Evolutionary conservation across 2,888 invertebrate species (phyloP), one percentile per base, ranked within the genome.

Genomic region (Eupithecia centaureata): DNA sequence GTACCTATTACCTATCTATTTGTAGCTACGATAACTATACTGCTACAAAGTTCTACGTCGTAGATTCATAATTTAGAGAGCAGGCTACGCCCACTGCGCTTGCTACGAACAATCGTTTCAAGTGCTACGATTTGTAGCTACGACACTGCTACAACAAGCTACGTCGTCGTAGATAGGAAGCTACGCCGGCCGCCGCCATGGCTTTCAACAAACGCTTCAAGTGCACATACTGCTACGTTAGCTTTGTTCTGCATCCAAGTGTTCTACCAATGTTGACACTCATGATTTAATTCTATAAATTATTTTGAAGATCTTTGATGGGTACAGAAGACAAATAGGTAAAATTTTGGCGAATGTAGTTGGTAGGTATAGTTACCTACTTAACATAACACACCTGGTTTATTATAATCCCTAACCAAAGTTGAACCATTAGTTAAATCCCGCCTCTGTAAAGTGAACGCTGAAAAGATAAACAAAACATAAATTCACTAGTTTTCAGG

Each of bases 401-500:
- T n/a, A n/a, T 25, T 25, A 25, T 25, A 63, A 63, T 54, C 54
- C 30, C 54, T 52, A 25, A 25, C 28, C 35, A 54, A 61, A 60
- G 65, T 72, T 69, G 64, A 67, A 27, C 70, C 70, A 74, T 70
- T 72, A 72, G 75, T 77, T 74, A 76, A 79, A 73, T 76, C 73
- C 70, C 70, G 65, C 79, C 75, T 77, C 75, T 78, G 74, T 73
- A 74, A 79, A 75, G 76, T 74, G 75, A 61, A 76, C 70, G 71
- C 73, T 73, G 76, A 77, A 79, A 79, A 82, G 78, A 81, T 82
- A 85, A 87, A 86, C 84, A 86, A 79, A 81, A 82, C 83, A 83
- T 87, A 86, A 87, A 89, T 88, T 88, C 84, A 86, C 87, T 89
- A 88, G 86, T 87, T 87, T 87, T 86, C 71, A 70, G 64, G 65